Percentiles rank a stretch among this genome's conserved stretches.
These are phyloP conservation scores for Sminthurides aquaticus DNA, from an alignment of 2,888 invertebrate species.

Conservation along the genomic window DNA sequence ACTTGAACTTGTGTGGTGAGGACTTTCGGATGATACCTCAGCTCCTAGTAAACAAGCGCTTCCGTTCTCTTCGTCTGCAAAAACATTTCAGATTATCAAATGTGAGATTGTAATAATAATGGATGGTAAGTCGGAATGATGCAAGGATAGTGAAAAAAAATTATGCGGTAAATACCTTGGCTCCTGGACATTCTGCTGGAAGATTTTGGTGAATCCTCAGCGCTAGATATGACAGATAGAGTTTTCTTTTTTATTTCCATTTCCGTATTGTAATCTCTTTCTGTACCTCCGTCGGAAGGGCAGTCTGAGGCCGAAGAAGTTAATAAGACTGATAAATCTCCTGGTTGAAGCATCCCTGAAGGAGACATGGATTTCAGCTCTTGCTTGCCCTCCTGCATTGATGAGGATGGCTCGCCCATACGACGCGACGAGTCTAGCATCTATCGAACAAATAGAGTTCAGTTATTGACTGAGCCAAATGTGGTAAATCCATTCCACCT, in stretches of 20 bases:
- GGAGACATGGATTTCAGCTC: not conserved
- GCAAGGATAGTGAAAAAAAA: too few relatives aligned
- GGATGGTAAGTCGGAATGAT: too few relatives aligned
- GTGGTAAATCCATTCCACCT: too few relatives aligned
- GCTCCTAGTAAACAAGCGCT: not conserved
- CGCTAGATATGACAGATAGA: not conserved
- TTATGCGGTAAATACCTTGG: not conserved
- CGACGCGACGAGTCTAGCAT: not conserved
- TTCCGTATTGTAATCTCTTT: not conserved
- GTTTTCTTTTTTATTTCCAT: not conserved
- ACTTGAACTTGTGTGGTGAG: slow-evolving; percentile 50
- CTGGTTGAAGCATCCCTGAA: not conserved
- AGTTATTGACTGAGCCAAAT: too few relatives aligned
- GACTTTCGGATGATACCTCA: slow-evolving; percentile 47
- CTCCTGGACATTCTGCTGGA: not conserved
- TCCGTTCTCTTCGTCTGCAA: not conserved
- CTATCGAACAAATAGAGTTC: not conserved
- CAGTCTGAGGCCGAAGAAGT: not conserved
- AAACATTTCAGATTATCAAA: too few relatives aligned
- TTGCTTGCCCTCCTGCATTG: not conserved
- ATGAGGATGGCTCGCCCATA: not conserved
- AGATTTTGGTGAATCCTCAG: not conserved
- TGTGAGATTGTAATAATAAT: not conserved
- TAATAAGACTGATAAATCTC: not conserved
- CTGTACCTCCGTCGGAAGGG: not conserved